phyloP scores from a whole-genome alignment of 2,888 invertebrate genomes.

The Ochropleura plecta region DNA sequence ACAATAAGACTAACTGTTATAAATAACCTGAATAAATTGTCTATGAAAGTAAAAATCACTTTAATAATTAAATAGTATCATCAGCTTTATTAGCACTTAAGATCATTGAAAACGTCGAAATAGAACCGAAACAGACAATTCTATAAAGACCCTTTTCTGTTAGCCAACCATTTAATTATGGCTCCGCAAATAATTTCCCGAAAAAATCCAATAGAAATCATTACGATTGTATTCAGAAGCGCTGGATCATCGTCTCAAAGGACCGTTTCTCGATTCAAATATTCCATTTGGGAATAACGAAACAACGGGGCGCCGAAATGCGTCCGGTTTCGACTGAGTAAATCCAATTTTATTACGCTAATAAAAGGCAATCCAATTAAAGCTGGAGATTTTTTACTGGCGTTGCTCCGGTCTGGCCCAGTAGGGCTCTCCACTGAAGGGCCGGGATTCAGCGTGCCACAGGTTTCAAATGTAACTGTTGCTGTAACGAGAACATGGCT shows the following conservation, averaged over 20 bases:
- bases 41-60: background rate
- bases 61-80: background rate
- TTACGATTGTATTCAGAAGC: conserved; percentile 62
- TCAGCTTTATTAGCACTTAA: conserved; percentile 20
- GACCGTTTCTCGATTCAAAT: conserved; percentile 69
- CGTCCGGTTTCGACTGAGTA: conserved; percentile 80
- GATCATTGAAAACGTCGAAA: conserved; percentile 22
- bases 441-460: conserved; percentile 71
- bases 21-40: background rate
- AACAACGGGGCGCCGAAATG: conserved; percentile 77
- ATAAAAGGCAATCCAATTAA: conserved; percentile 90
- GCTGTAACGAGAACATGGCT: conserved; percentile 67
- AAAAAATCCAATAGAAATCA: conserved; percentile 61
- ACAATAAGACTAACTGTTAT: background rate
- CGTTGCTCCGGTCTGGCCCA: conserved; percentile 71
- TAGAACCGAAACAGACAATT: conserved; percentile 26
- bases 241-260: conserved; percentile 67
- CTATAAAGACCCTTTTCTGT: conserved; percentile 41
- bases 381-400: conserved; percentile 84
- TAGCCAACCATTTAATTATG: conserved; percentile 49
- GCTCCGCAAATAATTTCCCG: conserved; percentile 32
- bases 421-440: conserved; percentile 78
- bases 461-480: conserved; percentile 79
- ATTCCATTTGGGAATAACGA: conserved; percentile 77
- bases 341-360: conserved; percentile 89